Conservation (phyloP, 2,113 vertebrate genomes). For the Prochilodus magdalenae region DNA sequence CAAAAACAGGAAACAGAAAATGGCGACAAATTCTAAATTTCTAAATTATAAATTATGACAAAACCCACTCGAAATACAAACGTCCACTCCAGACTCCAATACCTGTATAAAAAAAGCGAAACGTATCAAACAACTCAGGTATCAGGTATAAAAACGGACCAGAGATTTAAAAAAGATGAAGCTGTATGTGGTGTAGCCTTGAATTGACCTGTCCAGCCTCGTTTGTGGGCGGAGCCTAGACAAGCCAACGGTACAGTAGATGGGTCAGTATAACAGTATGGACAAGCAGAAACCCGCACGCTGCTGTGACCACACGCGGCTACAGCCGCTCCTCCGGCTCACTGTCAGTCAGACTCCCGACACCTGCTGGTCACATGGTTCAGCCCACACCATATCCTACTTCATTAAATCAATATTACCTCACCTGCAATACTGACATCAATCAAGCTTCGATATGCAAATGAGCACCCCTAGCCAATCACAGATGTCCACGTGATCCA, state of each 20-base stretch:
- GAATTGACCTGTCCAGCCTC: neutral
- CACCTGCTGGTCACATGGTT: too few relatives aligned
- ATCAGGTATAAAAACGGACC: slow-evolving; percentile 64
- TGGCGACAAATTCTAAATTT: neutral
- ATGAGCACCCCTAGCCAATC: too few relatives aligned
- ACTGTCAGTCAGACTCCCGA: too few relatives aligned
- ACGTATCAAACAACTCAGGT: slow-evolving; percentile 71
- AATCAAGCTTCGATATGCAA: too few relatives aligned
- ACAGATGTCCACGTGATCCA: too few relatives aligned
- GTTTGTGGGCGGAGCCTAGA: too few relatives aligned
- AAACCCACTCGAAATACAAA: slow-evolving; percentile 63
- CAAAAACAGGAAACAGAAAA: too few relatives aligned
- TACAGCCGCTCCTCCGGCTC: neutral
- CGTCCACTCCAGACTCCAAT: slow-evolving; percentile 61
- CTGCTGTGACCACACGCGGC: neutral
- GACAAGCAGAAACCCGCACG: neutral
- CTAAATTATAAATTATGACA: slow-evolving; percentile 62
- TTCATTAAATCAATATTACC: too few relatives aligned
- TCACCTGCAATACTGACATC: too few relatives aligned
- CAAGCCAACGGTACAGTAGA: slow-evolving; percentile 6
- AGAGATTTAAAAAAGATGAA: slow-evolving; percentile 53
- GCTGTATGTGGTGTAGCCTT: slow-evolving; percentile 47
- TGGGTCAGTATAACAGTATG: neutral
- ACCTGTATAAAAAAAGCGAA: slow-evolving; percentile 67
- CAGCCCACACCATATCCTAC: too few relatives aligned